These are phyloP conservation scores for Dendrocincla fuliginosa DNA, from an alignment of 2,797 vertebrate genomes.

Conservation along the genomic window DNA sequence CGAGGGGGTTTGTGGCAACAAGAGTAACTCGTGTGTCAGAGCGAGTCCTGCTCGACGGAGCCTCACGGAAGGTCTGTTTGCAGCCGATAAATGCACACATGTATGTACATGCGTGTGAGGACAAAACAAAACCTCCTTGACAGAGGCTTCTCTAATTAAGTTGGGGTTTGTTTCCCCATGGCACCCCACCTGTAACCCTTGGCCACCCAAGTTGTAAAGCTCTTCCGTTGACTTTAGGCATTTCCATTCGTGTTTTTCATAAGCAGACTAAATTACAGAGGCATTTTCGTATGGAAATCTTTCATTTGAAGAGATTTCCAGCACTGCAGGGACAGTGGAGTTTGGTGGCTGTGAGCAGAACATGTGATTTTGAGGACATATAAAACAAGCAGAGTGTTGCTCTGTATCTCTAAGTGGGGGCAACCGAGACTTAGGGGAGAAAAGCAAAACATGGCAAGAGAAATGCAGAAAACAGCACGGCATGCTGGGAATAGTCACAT, in stretches of 20 bases:
- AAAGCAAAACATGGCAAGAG: not conserved
- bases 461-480: constrained; percentile 3
- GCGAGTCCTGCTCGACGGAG: not conserved
- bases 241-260: not conserved
- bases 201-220: constrained; percentile 42
- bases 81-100: not conserved
- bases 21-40: not conserved
- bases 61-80: not conserved
- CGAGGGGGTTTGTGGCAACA: not conserved
- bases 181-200: constrained; percentile 9
- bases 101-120: not conserved
- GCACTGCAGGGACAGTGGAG: not conserved
- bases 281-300: not conserved
- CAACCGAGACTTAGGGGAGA: not conserved
- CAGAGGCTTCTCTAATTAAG: constrained; percentile 18
- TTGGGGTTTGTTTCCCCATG: not conserved
- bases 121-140: not conserved
- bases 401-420: not conserved
- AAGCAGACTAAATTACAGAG: not conserved
- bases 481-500: not conserved
- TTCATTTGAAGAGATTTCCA: constrained; percentile 20
- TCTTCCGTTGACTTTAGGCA: not conserved
- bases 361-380: not conserved
- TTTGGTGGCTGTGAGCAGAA: not conserved
- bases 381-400: not conserved